Evolutionary conservation across 92 coral and sea anemone species (phyloP).

Genomic region (Epizoanthus illoricatus): DNA sequence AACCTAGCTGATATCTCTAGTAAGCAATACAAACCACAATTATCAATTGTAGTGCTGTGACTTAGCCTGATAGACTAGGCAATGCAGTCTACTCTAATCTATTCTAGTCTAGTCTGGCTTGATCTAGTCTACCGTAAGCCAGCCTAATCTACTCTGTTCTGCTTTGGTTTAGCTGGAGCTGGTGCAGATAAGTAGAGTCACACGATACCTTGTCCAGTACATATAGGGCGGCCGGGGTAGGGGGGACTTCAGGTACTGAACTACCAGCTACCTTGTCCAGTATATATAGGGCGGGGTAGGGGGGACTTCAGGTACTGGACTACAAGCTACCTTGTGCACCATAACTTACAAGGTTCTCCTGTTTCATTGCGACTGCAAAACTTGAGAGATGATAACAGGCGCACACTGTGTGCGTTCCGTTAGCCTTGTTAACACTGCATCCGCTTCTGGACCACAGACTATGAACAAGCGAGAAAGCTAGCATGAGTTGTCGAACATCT

Average conservation of each 20-base stretch:
- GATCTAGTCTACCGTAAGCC: not conserved
- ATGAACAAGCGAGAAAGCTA: not conserved
- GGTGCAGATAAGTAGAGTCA: too few relatives aligned
- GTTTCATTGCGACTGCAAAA: conserved; percentile 73
- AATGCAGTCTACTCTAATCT: not conserved
- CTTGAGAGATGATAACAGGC: conserved; percentile 58
- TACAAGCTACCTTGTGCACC: not conserved
- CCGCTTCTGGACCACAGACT: conserved; percentile 69
- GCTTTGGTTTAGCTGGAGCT: too few relatives aligned
- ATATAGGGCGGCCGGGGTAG: too few relatives aligned
- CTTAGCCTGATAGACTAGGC: not conserved
- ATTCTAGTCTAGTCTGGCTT: not conserved
- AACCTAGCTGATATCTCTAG: too few relatives aligned
- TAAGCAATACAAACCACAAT: too few relatives aligned
- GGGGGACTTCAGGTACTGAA: too few relatives aligned
- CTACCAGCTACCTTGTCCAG: too few relatives aligned
- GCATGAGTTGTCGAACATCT: too few relatives aligned
- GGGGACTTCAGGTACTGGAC: too few relatives aligned
- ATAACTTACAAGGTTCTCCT: conserved; percentile 47
- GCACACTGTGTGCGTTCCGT: conserved; percentile 62
- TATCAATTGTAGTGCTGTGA: not conserved
- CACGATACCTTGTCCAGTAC: too few relatives aligned
- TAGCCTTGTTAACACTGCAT: conserved; percentile 55
- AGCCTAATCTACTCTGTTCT: too few relatives aligned
- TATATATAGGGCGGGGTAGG: too few relatives aligned